Base-by-base conservation (phyloP, 2,113 vertebrate genomes). In the Collichthys lucidus region DNA sequence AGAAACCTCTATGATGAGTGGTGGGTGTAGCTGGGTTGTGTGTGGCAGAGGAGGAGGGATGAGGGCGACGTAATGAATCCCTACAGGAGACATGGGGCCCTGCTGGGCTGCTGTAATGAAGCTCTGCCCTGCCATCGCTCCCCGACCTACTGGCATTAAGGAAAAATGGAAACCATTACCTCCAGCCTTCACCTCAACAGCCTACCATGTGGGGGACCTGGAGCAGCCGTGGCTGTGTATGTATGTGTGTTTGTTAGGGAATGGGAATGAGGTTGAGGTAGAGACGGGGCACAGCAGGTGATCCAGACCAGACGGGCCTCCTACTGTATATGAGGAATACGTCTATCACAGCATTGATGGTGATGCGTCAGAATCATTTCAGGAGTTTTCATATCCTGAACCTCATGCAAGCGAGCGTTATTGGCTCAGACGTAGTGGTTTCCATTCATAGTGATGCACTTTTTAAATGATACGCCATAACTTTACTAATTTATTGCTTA, bases 21-120 rank as follows among this genome's bases (percentile, higher is more conserved):
- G 50, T 59, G 61, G 52, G 24, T 87, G 68, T 31, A 52, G 59
- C 20, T 10, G 31, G 64, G 55, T 26, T 62, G 42, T 35, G 29
- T 46, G 14, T 20, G 46, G 42, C 22, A 17, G n/a, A 11, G 4
- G 59, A 16, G 26, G 24, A 14, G 46, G 63, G 82, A 83, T 89
- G 71, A 92, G 81, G 86, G 91, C 66, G 78, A 89, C 83, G 87
- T 93, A 93, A 94, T 94, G 91, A 96, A 95, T 96, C 95, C 93
- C 94, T 95, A 88, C 90, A 87, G 88, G 91, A 94, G 92, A 92
- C 89, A 88, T 79, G 86, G 86, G 93, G 83, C 92, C 94, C 95
- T 89, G 65, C 92, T 91, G 96, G 88, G 94, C 95, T 93, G 76
- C 91, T 91, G 95, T 94, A 96, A 97, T 95, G 94, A 95, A 94